phyloP scores from a whole-genome alignment of 2,888 invertebrate species.

The Altica lythri region DNA sequence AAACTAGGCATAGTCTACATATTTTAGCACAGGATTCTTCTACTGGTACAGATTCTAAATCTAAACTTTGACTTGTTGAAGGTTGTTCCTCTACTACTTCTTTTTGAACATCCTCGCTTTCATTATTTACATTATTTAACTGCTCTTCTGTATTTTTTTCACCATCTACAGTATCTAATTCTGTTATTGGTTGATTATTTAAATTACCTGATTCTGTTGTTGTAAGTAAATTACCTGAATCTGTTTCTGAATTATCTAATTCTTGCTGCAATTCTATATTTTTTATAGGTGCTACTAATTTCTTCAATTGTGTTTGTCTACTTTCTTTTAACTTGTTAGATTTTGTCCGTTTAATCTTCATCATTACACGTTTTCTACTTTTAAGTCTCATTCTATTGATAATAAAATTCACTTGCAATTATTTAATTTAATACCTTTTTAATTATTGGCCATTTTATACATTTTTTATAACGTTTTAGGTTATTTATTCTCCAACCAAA shows the following conservation, averaged over 20 bases:
- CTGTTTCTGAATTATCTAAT: too few species aligned
- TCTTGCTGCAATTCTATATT: too few species aligned
- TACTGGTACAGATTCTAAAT: constrained; percentile 5
- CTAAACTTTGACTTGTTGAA: constrained; percentile 20
- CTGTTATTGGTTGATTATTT: too few species aligned
- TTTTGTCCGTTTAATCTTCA: constrained; percentile 17
- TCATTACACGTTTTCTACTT: constrained; percentile 21
- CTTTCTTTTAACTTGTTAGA: neutral
- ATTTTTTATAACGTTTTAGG: too few species aligned
- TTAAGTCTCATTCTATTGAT: constrained; percentile 25
- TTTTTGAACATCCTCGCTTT: neutral
- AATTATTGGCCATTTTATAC: too few species aligned
- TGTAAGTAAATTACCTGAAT: too few species aligned
- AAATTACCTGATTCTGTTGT: too few species aligned
- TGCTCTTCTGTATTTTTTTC: neutral
- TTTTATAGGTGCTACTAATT: too few species aligned
- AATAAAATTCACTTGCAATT: too few species aligned
- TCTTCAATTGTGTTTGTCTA: neutral
- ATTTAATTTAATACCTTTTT: too few species aligned
- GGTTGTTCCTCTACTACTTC: constrained; percentile 7
- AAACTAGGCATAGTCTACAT: constrained; percentile 36
- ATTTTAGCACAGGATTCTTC: constrained; percentile 31
- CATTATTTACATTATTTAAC: neutral
- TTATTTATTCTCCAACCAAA: too few species aligned
- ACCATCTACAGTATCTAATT: too few species aligned